A percentile compares a stretch with the other conserved stretches of the same genome.
Evolutionary conservation across 2,888 invertebrate genomes (phyloP).

Genomic region (Dermolepida albohirtum): DNA sequence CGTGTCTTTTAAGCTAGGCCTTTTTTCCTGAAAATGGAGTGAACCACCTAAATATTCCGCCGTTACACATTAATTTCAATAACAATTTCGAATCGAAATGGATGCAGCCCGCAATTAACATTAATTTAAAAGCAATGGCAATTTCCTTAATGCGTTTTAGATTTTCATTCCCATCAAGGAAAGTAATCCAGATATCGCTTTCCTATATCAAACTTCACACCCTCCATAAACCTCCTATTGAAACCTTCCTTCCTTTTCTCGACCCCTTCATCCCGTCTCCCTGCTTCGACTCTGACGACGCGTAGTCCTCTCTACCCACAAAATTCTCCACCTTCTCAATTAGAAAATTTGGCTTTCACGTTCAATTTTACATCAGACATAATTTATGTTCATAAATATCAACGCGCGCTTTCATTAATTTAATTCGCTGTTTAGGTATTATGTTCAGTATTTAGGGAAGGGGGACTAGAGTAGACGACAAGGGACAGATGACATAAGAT

Average conservation of each 20-base stretch:
- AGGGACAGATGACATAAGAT: constrained; percentile 1
- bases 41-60: constrained; percentile 23
- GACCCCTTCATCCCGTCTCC: constrained; percentile 7
- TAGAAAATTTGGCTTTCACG: constrained; percentile 64
- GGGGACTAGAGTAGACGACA: not conserved
- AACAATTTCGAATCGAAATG: constrained; percentile 60
- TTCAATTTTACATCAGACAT: constrained; percentile 51
- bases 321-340: constrained; percentile 56
- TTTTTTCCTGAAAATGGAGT: too few relatives aligned
- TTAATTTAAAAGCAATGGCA: constrained; percentile 65
- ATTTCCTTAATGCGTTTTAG: constrained; percentile 66
- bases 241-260: constrained; percentile 47
- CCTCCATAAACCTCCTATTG: constrained; percentile 61
- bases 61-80: constrained; percentile 53
- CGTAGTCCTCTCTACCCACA: not conserved
- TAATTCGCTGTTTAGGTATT: constrained; percentile 39
- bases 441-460: constrained; percentile 16
- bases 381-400: constrained; percentile 37
- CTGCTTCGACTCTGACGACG: constrained; percentile 12
- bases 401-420: constrained; percentile 40
- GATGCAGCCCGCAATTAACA: constrained; percentile 62
- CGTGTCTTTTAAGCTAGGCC: too few relatives aligned
- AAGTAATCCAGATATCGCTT: constrained; percentile 65
- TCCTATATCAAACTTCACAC: constrained; percentile 64
- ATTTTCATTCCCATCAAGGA: constrained; percentile 66